Evolutionary conservation across 1,140 invertebrate species (phyloP).

Genomic region (Oreohelix idahoensis): DNA sequence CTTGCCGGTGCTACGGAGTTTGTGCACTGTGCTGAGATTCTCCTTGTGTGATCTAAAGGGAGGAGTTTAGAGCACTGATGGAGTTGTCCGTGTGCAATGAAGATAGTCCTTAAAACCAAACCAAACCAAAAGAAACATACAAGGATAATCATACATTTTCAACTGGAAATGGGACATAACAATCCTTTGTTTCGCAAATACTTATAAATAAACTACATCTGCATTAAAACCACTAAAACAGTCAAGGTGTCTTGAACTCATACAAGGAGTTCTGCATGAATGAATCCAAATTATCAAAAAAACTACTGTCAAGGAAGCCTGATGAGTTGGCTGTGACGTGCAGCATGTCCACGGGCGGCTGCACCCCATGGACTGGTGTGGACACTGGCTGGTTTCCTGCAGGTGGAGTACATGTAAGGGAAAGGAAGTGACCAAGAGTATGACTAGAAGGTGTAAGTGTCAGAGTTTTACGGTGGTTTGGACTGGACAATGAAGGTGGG

Average conservation of each 20-base stretch:
- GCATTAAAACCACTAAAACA: too few relatives aligned
- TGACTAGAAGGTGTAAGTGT: not conserved
- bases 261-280: not conserved
- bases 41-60: too few relatives aligned
- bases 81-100: too few relatives aligned
- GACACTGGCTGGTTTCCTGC: not conserved
- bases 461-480: not conserved
- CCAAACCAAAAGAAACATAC: too few relatives aligned
- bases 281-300: slow-evolving; percentile 2
- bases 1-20: too few relatives aligned
- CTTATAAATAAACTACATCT: too few relatives aligned
- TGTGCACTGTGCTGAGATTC: too few relatives aligned
- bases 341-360: not conserved
- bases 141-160: too few relatives aligned
- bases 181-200: too few relatives aligned
- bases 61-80: too few relatives aligned
- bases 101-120: too few relatives aligned
- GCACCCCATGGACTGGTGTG: not conserved
- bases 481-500: not conserved
- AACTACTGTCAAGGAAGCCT: not conserved
- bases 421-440: not conserved
- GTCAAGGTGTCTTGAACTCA: not conserved
- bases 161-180: too few relatives aligned
- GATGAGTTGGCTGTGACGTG: not conserved
- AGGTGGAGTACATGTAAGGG: not conserved